Evolutionary conservation across 2,888 invertebrate genomes (phyloP), one percentile per base, ranked within the genome.

Genomic region (Caenorhabditis sp.): DNA sequence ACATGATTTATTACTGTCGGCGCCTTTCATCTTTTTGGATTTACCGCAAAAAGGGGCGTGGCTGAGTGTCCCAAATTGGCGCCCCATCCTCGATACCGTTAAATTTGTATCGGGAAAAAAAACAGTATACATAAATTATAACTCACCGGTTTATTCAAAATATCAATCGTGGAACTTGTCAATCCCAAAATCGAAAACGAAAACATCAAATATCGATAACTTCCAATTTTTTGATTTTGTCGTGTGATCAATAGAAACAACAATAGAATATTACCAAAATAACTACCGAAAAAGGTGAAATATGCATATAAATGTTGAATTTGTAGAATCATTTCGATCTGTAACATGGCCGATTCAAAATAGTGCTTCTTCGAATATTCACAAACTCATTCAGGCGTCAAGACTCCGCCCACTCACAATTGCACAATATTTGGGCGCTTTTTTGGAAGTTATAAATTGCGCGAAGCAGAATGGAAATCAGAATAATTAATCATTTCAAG

Each of bases 191-290:
- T 51, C 17, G 69, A 69, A 26, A 70, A 70, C 6, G 70, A 66
- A 27, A 70, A 70, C 70, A 70, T 70, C 6, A 70, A 49, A 37
- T 62, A 66, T 24, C 66, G 65, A 59, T 70, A 70, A 14, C 62
- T 62, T 2, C 70, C 70, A 0, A 70, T 58, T 26, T 66, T 70
- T n/a, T 50, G 49, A 50, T 66, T 63, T 17, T 43, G 43, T 14
- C 43, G 5, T 17, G 17, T 17, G 2, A 43, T 10, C 14, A 43
- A 17, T 17, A 43, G 14, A 43, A 43, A 43, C 12, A 43, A 17
- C 14, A 43, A 17, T 17, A 43, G 14, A 43, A 43, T 17, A 43
- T 43, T 43, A 17, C 10, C 17, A 17, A 43, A 6, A 43, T 43
- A 43, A 43, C 43, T 43, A 3, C 43, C 43, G 14, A 43, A 17